Evolutionary conservation across 2,888 invertebrate species (phyloP), one percentile per base, ranked within the genome.

Genomic region (Rhimphoctona megacephalus): DNA sequence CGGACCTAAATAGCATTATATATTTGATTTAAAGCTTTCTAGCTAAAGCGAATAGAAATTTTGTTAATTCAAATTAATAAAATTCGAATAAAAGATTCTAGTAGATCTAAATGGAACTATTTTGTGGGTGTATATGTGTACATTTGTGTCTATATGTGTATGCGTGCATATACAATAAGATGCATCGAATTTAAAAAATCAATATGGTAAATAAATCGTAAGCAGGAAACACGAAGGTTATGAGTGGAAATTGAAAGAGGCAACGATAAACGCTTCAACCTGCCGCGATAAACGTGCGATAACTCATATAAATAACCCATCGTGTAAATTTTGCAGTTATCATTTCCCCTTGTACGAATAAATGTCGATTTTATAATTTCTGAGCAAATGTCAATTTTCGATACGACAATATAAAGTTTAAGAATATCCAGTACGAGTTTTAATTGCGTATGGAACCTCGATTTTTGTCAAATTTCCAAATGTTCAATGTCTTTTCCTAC

Each of bases 231-330:
- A 33, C 19, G 70, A 30, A 49, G 25, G 25, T 69, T 33, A 64
- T 36, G 66, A 52, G 76, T 70, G 52, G 64, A 76, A 81, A 76
- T 85, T 4, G 69, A 57, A 80, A 54, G 70, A 70, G 30, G 70
- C 69, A 76, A 72, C 80, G 69, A 76, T 79, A 43, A 78, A 72
- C 17, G 33, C 73, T 61, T 46, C 76, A 72, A 85, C 66, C 74
- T 70, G 83, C 67, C 79, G 19, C 67, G 67, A 73, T 83, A 46
- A 78, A 79, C 83, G 78, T 57, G 72, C 33, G 66, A 52, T 54
- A 11, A 46, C 46, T 69, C 49, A 6, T 46, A 49, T 30, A 30
- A 8, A 46, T 83, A 67, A 30, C 33, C 36, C 73, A 49, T 74
- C 46, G 73, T 79, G 39, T 46, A 33, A 57, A 22, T 54, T 49